Evolutionary conservation across 2,113 vertebrate genomes (phyloP).

Genomic region (Oenanthe melanoleuca): DNA sequence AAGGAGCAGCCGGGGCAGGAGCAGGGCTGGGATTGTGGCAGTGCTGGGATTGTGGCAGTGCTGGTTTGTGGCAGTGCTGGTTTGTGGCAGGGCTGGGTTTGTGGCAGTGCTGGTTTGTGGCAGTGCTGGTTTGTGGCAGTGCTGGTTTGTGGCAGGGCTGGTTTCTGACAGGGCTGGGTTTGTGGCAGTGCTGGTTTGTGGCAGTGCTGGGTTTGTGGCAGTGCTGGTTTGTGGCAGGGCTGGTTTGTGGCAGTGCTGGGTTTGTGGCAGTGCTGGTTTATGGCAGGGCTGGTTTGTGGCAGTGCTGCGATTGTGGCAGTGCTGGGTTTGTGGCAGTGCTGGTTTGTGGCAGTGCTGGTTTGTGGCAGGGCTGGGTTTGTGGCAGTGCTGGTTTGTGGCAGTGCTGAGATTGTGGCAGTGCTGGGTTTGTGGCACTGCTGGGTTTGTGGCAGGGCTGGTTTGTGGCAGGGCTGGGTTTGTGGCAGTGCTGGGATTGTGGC

Average conservation of each 20-base stretch:
- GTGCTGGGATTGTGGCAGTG: too few relatives aligned
- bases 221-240: not conserved
- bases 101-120: not conserved
- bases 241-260: not conserved
- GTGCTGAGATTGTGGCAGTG: not conserved
- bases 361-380: not conserved
- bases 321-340: too few relatives aligned
- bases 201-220: not conserved
- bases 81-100: not conserved
- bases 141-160: too few relatives aligned
- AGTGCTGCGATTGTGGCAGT: not conserved
- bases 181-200: not conserved
- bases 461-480: not conserved
- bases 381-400: too few relatives aligned
- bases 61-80: too few relatives aligned
- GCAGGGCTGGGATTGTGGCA: not conserved
- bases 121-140: not conserved
- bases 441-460: too few relatives aligned
- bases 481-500: not conserved
- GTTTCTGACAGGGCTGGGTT: too few relatives aligned
- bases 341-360: too few relatives aligned
- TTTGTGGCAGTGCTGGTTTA: too few relatives aligned
- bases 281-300: too few relatives aligned
- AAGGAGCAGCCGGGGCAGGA: not conserved
- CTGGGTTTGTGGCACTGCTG: too few relatives aligned